Evolutionary conservation across 2,888 invertebrate species (phyloP), one percentile per base, ranked within the genome.

Genomic region (Cacoxenus indagator): DNA sequence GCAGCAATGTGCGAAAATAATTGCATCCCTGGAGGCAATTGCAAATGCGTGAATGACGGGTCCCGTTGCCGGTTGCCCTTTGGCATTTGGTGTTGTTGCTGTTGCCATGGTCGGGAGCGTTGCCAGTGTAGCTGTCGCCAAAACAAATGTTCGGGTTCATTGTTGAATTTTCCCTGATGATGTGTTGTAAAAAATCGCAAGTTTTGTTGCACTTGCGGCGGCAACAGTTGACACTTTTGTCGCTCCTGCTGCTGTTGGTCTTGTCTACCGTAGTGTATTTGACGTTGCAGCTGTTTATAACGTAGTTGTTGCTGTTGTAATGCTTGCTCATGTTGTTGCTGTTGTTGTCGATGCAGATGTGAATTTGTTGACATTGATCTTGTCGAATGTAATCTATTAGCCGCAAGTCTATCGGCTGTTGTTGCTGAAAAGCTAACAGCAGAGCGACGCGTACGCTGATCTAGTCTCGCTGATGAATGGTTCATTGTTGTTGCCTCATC

Each of bases 301-400:
- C 46, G 45, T 26, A 27, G 73, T 62, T 71, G 70, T 61, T 70
- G 70, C 22, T 61, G 69, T 64, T 70, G 71, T 67, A 55, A 59
- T 62, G 69, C 57, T 73, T 69, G 74, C 29, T 69, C n/a, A 43
- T 69, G 71, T 68, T 57, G 61, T 65, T 70, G 64, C 73, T 70
- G 73, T 29, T 68, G 71, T 57, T 54, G 67, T 64, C 67, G 70
- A 65, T 67, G 72, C 70, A 68, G 75, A 46, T 74, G 76, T 71
- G 70, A 72, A 77, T 78, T 70, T 70, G 75, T 75, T 85, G 85
- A 76, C 84, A 82, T 81, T 84, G 85, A 82, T 83, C 81, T 83
- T 76, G 84, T 80, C 75, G 78, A 73, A 74, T 78, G 86, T 75
- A 84, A 85, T 80, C 85, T 84, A 84, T 85, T 84, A 76, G 83